Evolutionary conservation across 2,797 vertebrate genomes (phyloP).

Genomic region (Poeciliopsis infans): DNA sequence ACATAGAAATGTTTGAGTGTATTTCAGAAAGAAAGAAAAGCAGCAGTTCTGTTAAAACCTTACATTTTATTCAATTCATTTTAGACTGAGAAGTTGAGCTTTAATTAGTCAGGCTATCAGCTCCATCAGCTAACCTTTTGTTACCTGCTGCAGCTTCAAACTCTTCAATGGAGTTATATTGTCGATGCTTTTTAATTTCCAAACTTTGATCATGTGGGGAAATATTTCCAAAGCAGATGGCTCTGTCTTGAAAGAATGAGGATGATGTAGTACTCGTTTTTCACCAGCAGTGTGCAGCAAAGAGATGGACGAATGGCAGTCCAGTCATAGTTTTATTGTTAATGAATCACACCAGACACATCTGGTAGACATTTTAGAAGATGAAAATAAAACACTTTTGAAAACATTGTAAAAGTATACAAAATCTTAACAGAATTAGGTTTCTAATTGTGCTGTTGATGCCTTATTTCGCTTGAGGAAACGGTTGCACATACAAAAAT

Average conservation of each 20-base stretch:
- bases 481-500: background rate
- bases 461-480: background rate
- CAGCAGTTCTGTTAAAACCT: background rate
- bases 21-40: background rate
- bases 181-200: background rate
- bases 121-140: background rate
- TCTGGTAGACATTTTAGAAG: background rate
- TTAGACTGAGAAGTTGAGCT: background rate
- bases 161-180: background rate
- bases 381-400: background rate
- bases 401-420: background rate
- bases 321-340: background rate
- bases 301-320: background rate
- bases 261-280: background rate
- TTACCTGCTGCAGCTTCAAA: background rate
- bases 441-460: background rate
- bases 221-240: background rate
- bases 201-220: background rate
- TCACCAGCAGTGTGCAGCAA: background rate
- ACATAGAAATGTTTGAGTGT: background rate
- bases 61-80: too few species aligned
- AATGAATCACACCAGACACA: background rate
- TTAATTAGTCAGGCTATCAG: background rate
- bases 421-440: background rate
- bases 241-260: background rate